phyloP scores from a whole-genome alignment of 2,113 vertebrate genomes.

The Cettia cetti region DNA sequence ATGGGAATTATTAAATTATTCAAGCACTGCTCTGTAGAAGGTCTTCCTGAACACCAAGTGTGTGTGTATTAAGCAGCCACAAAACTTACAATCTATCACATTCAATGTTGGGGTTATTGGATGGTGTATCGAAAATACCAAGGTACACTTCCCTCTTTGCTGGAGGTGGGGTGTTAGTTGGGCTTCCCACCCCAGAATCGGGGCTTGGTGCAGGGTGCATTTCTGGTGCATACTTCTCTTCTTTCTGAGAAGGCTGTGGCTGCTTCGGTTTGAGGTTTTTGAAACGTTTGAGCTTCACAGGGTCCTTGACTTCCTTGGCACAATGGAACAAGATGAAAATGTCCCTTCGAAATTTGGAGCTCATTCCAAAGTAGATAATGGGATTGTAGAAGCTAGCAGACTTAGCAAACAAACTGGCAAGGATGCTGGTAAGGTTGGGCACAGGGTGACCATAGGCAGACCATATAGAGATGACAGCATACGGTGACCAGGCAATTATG shows the following conservation, averaged over 20 bases:
- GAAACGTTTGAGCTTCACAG: constrained; percentile 76
- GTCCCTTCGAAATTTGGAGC: constrained; percentile 81
- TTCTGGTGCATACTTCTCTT: constrained; percentile 40
- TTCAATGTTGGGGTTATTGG: constrained; percentile 71
- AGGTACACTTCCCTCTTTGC: constrained; percentile 65
- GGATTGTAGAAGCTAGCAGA: constrained; percentile 85
- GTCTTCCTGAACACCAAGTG: not conserved
- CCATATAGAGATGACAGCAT: constrained; percentile 84
- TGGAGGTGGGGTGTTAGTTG: constrained; percentile 64
- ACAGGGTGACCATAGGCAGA: constrained; percentile 78
- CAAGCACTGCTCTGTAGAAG: not conserved
- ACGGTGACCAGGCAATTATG: constrained; percentile 81
- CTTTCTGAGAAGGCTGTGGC: constrained; percentile 51
- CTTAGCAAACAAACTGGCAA: constrained; percentile 82
- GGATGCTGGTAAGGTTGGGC: constrained; percentile 78
- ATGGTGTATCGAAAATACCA: constrained; percentile 37
- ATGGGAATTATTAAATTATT: not conserved
- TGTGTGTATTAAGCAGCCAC: not conserved
- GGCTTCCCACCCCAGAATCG: constrained; percentile 72
- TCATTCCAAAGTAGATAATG: constrained; percentile 85
- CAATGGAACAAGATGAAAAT: constrained; percentile 72
- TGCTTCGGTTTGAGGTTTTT: constrained; percentile 75
- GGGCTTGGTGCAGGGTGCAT: constrained; percentile 38
- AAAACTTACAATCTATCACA: constrained; percentile 73
- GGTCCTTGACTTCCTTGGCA: constrained; percentile 66